Evolutionary conservation across 2,113 vertebrate genomes (phyloP).

Genomic region (Antechinus stuartii): DNA sequence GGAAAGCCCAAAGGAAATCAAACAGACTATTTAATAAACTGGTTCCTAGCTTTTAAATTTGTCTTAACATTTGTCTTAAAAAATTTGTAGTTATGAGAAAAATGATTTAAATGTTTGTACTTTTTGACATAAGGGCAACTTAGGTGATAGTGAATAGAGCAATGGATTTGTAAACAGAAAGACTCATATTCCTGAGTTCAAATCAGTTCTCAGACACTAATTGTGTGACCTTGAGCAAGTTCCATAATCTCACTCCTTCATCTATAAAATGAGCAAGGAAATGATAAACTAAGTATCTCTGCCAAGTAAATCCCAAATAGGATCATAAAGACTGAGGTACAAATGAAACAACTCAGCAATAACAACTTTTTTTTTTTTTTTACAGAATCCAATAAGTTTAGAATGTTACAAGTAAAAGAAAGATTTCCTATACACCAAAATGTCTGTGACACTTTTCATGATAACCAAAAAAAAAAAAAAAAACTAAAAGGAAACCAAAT

Average conservation of each 20-base stretch:
- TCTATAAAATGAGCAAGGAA: too few relatives aligned
- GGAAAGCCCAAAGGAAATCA: background rate
- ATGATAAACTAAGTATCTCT: too few relatives aligned
- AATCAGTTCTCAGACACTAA: background rate
- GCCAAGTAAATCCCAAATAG: too few relatives aligned
- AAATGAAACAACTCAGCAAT: too few relatives aligned
- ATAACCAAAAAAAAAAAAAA: background rate
- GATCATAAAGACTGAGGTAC: too few relatives aligned
- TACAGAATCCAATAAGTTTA: background rate
- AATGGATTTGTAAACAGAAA: background rate
- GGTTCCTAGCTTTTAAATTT: background rate
- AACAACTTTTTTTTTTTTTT: too few relatives aligned
- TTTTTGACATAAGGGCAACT: background rate
- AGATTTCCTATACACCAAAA: too few relatives aligned
- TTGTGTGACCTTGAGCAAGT: background rate
- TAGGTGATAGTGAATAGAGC: background rate
- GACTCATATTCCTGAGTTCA: background rate
- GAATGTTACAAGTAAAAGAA: background rate
- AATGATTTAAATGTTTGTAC: background rate
- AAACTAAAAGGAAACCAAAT: constrained; percentile 3
- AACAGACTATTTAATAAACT: background rate
- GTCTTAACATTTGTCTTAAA: background rate
- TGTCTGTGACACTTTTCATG: background rate
- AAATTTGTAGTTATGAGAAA: background rate
- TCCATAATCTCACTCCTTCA: background rate